Conservation (phyloP, 2,113 vertebrate genomes). For the Gadus macrocephalus region DNA sequence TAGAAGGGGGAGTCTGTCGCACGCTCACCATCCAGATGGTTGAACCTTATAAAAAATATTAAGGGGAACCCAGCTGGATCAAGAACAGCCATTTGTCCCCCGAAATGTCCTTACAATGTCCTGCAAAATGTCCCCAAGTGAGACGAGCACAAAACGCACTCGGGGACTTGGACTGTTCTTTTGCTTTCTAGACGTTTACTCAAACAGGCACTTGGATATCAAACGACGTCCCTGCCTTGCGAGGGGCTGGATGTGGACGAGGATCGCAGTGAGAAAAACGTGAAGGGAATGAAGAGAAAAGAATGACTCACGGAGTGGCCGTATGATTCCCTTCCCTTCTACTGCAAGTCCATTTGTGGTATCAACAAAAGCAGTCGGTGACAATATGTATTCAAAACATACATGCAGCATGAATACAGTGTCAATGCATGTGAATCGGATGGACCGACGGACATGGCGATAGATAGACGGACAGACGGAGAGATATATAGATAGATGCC, state of each 20-base stretch:
- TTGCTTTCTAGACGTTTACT: background rate
- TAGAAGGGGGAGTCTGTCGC: background rate
- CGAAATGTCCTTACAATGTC: conserved; percentile 3
- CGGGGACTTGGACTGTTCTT: background rate
- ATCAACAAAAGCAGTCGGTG: too few species aligned
- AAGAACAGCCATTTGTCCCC: background rate
- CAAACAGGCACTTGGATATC: background rate
- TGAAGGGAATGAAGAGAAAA: background rate
- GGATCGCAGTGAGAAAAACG: background rate
- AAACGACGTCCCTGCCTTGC: background rate
- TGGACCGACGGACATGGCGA: background rate
- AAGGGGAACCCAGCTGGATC: background rate
- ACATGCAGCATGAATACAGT: background rate
- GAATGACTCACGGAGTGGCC: background rate
- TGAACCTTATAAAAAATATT: background rate
- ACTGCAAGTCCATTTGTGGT: too few species aligned
- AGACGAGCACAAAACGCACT: background rate
- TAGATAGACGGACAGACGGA: background rate
- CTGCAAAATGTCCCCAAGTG: background rate
- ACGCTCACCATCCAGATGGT: background rate
- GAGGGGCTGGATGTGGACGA: background rate
- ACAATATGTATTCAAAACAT: too few species aligned
- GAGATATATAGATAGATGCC: background rate
- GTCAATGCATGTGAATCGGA: background rate
- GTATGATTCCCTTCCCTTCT: too few species aligned